Percentiles rank a stretch among this genome's conserved stretches.
phyloP scores from a whole-genome alignment of 2,888 invertebrate species.

The Rutpela maculata region DNA sequence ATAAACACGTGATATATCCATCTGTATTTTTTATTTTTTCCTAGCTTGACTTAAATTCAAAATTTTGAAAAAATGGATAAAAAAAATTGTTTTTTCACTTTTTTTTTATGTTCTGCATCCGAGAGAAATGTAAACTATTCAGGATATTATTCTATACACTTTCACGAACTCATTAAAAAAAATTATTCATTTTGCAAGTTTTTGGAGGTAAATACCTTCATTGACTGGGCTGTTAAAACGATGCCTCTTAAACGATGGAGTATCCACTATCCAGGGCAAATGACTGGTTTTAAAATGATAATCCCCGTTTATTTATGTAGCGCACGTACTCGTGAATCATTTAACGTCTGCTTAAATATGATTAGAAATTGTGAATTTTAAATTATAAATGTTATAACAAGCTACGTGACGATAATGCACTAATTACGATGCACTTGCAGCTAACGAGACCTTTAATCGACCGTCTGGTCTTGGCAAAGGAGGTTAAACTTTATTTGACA shows the following conservation, averaged over 20 bases:
- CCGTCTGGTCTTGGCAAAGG: constrained; percentile 15
- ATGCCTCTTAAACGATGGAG: neutral
- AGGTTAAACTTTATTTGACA: constrained; percentile 16
- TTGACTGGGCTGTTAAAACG: neutral
- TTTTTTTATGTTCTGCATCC: too few relatives aligned
- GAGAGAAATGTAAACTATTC: too few relatives aligned
- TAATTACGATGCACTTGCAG: constrained; percentile 24
- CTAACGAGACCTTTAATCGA: constrained; percentile 26
- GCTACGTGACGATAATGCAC: constrained; percentile 39
- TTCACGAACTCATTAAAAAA: too few relatives aligned
- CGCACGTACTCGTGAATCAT: constrained; percentile 38
- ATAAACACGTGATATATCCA: too few relatives aligned
- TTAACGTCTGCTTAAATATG: constrained; percentile 35
- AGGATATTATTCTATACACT: too few relatives aligned
- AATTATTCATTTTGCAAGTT: too few relatives aligned
- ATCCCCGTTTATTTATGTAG: constrained; percentile 34
- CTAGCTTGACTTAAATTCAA: too few relatives aligned
- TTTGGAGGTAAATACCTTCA: too few relatives aligned
- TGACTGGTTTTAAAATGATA: constrained; percentile 16
- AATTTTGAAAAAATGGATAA: too few relatives aligned
- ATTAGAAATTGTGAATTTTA: constrained; percentile 37
- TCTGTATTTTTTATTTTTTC: too few relatives aligned
- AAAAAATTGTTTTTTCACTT: too few relatives aligned
- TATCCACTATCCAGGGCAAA: constrained; percentile 3
- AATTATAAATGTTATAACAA: constrained; percentile 26